Conservation (phyloP, 2,113 vertebrate species). For the Rhea pennata region DNA sequence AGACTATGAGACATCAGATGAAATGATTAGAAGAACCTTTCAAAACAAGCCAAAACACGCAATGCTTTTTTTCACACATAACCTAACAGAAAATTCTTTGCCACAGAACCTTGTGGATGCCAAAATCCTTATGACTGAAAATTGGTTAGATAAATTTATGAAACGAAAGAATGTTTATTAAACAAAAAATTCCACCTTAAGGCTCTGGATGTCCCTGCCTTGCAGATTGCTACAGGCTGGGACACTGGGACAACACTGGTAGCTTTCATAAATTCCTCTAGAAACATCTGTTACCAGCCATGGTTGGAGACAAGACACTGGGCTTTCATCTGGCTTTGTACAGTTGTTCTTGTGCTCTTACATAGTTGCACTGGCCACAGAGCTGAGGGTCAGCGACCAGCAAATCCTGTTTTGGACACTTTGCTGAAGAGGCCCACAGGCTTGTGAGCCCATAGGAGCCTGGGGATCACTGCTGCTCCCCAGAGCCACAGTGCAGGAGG, state of each 20-base stretch:
- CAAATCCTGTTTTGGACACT: too few relatives aligned
- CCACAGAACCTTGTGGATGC: not conserved
- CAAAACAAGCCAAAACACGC: not conserved
- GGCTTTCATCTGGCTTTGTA: not conserved
- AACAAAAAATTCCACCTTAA: not conserved
- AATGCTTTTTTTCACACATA: rapidly evolving
- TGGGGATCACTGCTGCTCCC: too few relatives aligned
- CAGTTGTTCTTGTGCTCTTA: not conserved
- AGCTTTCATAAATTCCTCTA: not conserved
- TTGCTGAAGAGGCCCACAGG: too few relatives aligned
- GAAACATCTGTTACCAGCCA: not conserved
- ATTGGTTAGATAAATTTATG: not conserved
- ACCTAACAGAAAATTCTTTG: not conserved
- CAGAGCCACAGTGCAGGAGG: too few relatives aligned
- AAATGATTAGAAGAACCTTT: not conserved
- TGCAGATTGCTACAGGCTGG: not conserved
- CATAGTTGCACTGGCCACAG: rapidly evolving
- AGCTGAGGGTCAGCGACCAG: too few relatives aligned
- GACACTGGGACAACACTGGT: not conserved
- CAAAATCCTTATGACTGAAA: not conserved
- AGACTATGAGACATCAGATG: not conserved
- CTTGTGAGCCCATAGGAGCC: too few relatives aligned
- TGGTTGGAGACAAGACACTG: not conserved
- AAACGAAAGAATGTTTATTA: not conserved
- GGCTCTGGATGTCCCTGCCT: not conserved